Percentiles rank a stretch among this genome's conserved stretches.
Evolutionary conservation across 2,113 vertebrate species (phyloP).

Genomic region (Austrofundulus limnaeus): DNA sequence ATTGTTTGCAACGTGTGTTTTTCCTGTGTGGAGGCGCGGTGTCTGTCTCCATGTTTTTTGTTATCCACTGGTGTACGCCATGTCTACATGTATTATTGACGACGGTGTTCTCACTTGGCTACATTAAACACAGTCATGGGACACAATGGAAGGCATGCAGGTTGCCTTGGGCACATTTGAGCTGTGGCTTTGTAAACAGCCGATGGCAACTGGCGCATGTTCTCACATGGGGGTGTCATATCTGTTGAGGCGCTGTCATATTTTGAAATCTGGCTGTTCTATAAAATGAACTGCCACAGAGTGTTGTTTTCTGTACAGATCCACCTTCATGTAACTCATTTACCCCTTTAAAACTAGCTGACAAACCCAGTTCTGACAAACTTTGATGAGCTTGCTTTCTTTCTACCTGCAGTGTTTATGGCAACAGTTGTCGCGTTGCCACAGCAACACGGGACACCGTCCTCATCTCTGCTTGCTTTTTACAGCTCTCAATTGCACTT

Average conservation of each 20-base stretch:
- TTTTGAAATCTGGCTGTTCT: constrained; percentile 24
- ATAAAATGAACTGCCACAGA: neutral
- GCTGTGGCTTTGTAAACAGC: constrained; percentile 59
- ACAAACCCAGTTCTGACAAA: neutral
- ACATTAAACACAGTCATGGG: constrained; percentile 48
- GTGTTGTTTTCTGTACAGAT: neutral
- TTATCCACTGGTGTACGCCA: constrained; percentile 26
- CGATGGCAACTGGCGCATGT: constrained; percentile 62
- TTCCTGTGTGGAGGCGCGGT: constrained; percentile 12
- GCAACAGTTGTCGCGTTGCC: constrained; percentile 31
- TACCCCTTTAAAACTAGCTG: constrained; percentile 9
- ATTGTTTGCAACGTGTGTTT: constrained; percentile 21
- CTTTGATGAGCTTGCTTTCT: constrained; percentile 27
- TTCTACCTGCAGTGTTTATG: constrained; percentile 46
- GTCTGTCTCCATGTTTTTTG: neutral
- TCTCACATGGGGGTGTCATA: constrained; percentile 36
- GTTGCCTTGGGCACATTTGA: constrained; percentile 68
- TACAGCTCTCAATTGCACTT: constrained; percentile 39
- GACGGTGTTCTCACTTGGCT: constrained; percentile 56
- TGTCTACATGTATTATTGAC: constrained; percentile 75
- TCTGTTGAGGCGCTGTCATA: constrained; percentile 36
- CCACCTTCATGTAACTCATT: neutral
- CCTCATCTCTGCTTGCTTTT: constrained; percentile 37
- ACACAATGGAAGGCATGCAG: constrained; percentile 55
- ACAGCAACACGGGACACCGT: constrained; percentile 26